phyloP scores from a whole-genome alignment of 1,140 invertebrate genomes.

The Bombyx mori region ASM3026992v2 NC_085120.1:12257001-12257500 shows the following conservation, averaged over 20 bases:
- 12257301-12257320: conserved; percentile 29
- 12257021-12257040: conserved; percentile 40
- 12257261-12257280: conserved; percentile 29
- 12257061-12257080: conserved; percentile 58
- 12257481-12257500: conserved; percentile 57
- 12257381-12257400: conserved; percentile 77
- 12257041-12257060: conserved; percentile 48
- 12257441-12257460: conserved; percentile 78
- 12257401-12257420: conserved; percentile 80
- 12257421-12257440: conserved; percentile 74
- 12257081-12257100: conserved; percentile 65
- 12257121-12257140: conserved; percentile 65
- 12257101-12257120: conserved; percentile 76
- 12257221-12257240: conserved; percentile 41
- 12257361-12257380: conserved; percentile 82
- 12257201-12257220: conserved; percentile 52
- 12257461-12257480: conserved; percentile 74
- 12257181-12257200: conserved; percentile 49
- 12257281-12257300: conserved; percentile 25
- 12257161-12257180: conserved; percentile 79
- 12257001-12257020: conserved; percentile 53
- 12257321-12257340: conserved; percentile 60
- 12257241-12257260: conserved; percentile 43
- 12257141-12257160: conserved; percentile 74
- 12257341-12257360: conserved; percentile 79